These are phyloP conservation scores for Polyergus mexicanus DNA, from an alignment of 1,140 invertebrate genomes.

Conservation along the genomic window DNA sequence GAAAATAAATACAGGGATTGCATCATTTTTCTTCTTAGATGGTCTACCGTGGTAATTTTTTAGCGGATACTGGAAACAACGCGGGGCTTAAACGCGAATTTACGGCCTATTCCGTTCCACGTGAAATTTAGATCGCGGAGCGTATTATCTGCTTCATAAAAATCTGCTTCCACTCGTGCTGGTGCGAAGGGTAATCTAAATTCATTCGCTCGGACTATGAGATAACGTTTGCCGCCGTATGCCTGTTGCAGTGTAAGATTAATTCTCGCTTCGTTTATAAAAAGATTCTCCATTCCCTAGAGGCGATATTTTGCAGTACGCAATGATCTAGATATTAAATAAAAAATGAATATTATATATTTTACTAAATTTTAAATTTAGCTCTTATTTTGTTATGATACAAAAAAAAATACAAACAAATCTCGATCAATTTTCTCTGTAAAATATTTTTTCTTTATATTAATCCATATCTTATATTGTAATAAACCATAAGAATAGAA, in stretches of 20 bases:
- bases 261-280: conserved; percentile 31
- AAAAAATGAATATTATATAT: neutral
- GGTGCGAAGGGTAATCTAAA: conserved; percentile 54
- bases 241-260: conserved; percentile 31
- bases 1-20: conserved; percentile 27
- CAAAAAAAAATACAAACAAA: neutral
- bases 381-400: neutral
- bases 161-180: conserved; percentile 61
- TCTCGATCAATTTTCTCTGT: neutral
- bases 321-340: neutral
- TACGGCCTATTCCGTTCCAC: conserved; percentile 56
- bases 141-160: conserved; percentile 73
- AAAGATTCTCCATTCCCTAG: neutral
- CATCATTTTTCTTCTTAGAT: conserved; percentile 50
- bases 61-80: conserved; percentile 56
- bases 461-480: neutral
- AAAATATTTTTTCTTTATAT: neutral
- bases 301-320: neutral
- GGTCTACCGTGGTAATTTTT: conserved; percentile 53
- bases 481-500: conserved; percentile 3
- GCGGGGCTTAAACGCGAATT: conserved; percentile 65
- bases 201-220: conserved; percentile 61
- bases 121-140: conserved; percentile 68
- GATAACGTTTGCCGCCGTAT: conserved; percentile 50
- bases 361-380: conserved; percentile 12